Evolutionary conservation across 2,888 invertebrate species (phyloP).

Genomic region (Pyrocoelia pectoralis): DNA sequence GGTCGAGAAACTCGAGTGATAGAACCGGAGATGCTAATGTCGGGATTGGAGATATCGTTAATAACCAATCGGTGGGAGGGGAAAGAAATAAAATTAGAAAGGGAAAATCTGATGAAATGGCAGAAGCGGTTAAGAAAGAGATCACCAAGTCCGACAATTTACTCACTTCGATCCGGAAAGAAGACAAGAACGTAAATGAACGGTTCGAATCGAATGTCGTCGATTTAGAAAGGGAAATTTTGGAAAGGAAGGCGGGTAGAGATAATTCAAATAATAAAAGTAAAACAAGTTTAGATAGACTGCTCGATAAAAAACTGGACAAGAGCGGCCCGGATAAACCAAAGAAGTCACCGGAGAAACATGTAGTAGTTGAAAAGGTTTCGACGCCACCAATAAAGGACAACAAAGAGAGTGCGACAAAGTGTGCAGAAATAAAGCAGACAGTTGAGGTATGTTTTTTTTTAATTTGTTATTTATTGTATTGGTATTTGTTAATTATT

Average conservation of each 20-base stretch:
- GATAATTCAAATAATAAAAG: slow-evolving; percentile 55
- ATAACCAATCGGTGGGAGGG: slow-evolving; percentile 63
- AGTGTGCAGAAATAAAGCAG: slow-evolving; percentile 9
- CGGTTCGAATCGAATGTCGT: slow-evolving; percentile 37
- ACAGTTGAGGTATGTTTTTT: too few species aligned
- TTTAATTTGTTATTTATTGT: too few species aligned
- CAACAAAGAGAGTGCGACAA: slow-evolving; percentile 6
- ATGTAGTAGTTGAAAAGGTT: slow-evolving; percentile 1
- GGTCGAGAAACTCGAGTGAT: slow-evolving; percentile 64
- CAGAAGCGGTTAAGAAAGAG: slow-evolving; percentile 43
- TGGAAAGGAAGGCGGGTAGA: slow-evolving; percentile 55
- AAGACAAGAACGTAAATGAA: slow-evolving; percentile 66
- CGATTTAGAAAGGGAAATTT: slow-evolving; percentile 59
- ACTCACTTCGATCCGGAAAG: slow-evolving; percentile 70
- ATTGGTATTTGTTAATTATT: too few species aligned
- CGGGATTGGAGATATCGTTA: slow-evolving; percentile 71
- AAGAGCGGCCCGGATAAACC: slow-evolving; percentile 32
- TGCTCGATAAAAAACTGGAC: slow-evolving; percentile 59
- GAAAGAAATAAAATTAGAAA: slow-evolving; percentile 54
- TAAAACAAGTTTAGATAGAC: slow-evolving; percentile 64
- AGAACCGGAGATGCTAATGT: slow-evolving; percentile 73
- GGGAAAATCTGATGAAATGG: slow-evolving; percentile 58
- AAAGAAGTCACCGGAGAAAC: slow-evolving; percentile 23
- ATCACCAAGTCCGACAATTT: slow-evolving; percentile 65
- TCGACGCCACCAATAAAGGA: slow-evolving; percentile 12